These are phyloP conservation scores for Anthopleura xanthogrammica DNA, from an alignment of 92 coral and sea anemone genomes.

Conservation along the genomic window DNA sequence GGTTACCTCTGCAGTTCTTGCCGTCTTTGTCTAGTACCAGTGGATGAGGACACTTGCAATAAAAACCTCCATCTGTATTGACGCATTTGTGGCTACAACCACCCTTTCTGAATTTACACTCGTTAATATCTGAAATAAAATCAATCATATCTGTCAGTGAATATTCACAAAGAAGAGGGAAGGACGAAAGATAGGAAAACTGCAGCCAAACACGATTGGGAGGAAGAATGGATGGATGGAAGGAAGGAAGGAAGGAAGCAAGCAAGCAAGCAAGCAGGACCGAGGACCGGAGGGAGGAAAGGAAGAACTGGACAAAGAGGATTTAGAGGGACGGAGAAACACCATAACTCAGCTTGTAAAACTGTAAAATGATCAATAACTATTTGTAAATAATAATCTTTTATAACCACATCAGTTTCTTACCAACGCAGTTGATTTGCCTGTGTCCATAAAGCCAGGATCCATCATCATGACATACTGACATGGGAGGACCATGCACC, in stretches of 20 bases:
- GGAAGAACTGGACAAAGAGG: not conserved
- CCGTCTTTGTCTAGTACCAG: slow-evolving; percentile 62
- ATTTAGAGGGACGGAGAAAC: not conserved
- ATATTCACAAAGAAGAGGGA: not conserved
- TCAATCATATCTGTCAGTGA: too few relatives aligned
- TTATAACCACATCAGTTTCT: not conserved
- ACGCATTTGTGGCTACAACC: slow-evolving; percentile 78
- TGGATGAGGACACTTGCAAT: slow-evolving; percentile 77
- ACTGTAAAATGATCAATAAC: too few relatives aligned
- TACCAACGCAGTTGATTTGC: slow-evolving; percentile 60
- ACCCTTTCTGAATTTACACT: slow-evolving; percentile 64
- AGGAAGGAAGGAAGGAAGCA: not conserved
- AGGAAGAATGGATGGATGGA: not conserved
- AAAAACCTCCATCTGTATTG: slow-evolving; percentile 56
- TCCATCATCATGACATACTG: slow-evolving; percentile 67
- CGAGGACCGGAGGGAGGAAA: not conserved
- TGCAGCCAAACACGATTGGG: too few relatives aligned
- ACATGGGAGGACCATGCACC: slow-evolving; percentile 55
- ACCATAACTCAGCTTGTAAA: not conserved
- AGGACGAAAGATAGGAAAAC: not conserved
- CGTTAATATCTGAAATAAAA: slow-evolving; percentile 59
- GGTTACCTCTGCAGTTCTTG: slow-evolving; percentile 70
- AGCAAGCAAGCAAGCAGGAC: not conserved
- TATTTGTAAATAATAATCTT: too few relatives aligned
- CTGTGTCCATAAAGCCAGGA: slow-evolving; percentile 59